Conservation (phyloP, 2,888 invertebrate genomes). For the Acronicta alni region DNA sequence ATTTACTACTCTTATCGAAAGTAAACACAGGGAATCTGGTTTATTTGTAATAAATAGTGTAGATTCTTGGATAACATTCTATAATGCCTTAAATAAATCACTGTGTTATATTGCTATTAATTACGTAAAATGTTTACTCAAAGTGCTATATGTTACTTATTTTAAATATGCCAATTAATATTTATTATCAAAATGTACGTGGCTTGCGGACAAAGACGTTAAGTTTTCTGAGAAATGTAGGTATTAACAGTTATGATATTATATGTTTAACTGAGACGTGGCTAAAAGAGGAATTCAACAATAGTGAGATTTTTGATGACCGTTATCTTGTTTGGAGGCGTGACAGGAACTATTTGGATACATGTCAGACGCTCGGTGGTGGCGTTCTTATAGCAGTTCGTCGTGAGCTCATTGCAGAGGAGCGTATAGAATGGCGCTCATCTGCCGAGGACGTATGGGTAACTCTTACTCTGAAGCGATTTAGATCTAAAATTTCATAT, state of each 20-base stretch:
- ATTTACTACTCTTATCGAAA: no score
- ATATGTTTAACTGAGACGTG: slow-evolving; percentile 28
- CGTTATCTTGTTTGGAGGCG: slow-evolving; percentile 25
- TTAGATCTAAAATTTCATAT: slow-evolving; percentile 1
- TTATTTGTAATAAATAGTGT: no score
- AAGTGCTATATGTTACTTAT: no score
- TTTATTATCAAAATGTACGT: slow-evolving; percentile 8
- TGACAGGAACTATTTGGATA: slow-evolving; percentile 6
- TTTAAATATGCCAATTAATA: background rate
- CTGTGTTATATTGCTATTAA: no score
- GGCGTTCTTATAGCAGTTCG: slow-evolving; percentile 22
- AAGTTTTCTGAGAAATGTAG: slow-evolving; percentile 9
- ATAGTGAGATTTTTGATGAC: slow-evolving; percentile 22
- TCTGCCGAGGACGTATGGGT: slow-evolving; percentile 33
- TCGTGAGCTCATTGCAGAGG: slow-evolving; percentile 14
- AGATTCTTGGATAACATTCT: no score
- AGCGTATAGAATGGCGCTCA: slow-evolving; percentile 12
- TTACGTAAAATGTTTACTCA: no score
- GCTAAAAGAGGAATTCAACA: slow-evolving; percentile 9
- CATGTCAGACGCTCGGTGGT: slow-evolving; percentile 17
- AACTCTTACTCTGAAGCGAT: slow-evolving; percentile 6
- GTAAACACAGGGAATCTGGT: no score
- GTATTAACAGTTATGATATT: slow-evolving; percentile 15
- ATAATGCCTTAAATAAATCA: no score
- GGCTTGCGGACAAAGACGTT: slow-evolving; percentile 9